Base-by-base conservation (phyloP, 2,888 invertebrate species). In the Trachelus tabidus region DNA sequence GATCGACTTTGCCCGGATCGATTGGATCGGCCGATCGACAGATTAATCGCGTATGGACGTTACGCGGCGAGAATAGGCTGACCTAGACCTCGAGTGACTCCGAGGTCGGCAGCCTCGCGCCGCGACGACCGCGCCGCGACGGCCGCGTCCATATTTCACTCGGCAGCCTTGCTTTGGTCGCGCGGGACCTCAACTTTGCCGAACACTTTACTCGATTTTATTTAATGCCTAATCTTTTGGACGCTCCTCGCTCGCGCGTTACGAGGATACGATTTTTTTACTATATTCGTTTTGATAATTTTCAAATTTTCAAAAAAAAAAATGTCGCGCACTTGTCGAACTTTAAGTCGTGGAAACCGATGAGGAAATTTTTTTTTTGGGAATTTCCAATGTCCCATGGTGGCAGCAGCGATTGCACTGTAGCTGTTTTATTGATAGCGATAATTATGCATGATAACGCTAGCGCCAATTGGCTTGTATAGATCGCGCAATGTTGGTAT, bases 61-160 rank as follows among this genome's bases (percentile, higher is more conserved):
- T 30, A n/a, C 81, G 83, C 82, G 86, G 86, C 86, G 79, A 83
- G 85, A 87, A 87, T 87, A 87, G 86, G 83, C 82, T 83, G 85
- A 87, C 87, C 87, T 85, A 87, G 87, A 87, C 86, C 87, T 87
- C 83, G 85, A 82, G 80, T 78, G 84, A 83, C 83, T 83, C 79
- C 81, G 86, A 86, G 85, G 85, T 86, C 86, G 81, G 83, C 81
- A 84, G 85, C 81, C 85, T 81, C 79, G 75, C 81, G 81, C 71
- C 31, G 33, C 31, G 31, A 71, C 71, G 71, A 30, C 31, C 69
- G 69, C 33, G 69, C 69, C 77, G 40, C 79, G 81, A 79, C 78
- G 79, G 80, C 78, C 81, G 80, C 85, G 85, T 83, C 82, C 81
- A 82, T 86, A 82, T 83, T 83, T 86, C 81, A 78, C 82, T 81